phyloP scores from a whole-genome alignment of 1,140 invertebrate genomes.

The Zophobas morio region DNA sequence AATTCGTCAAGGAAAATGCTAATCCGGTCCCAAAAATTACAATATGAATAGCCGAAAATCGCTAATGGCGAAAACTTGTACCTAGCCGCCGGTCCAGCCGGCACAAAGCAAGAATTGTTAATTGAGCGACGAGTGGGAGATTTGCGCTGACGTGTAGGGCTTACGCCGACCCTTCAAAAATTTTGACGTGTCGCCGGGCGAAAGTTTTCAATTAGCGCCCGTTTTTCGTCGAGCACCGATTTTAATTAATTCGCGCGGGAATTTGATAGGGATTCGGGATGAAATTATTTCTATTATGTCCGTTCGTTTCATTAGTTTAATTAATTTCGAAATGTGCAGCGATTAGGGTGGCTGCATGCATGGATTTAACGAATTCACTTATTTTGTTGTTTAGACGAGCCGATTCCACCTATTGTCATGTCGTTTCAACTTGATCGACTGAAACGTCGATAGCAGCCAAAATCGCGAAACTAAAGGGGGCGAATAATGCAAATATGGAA shows the following conservation, averaged over 20 bases:
- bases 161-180: conserved; percentile 16
- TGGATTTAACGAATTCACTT: conserved; percentile 24
- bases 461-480: neutral
- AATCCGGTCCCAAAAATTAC: neutral
- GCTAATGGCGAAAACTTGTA: conserved; percentile 15
- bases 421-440: conserved; percentile 7
- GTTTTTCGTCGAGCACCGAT: conserved; percentile 2
- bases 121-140: conserved; percentile 36
- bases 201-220: conserved; percentile 9
- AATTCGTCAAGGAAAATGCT: neutral
- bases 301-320: conserved; percentile 19
- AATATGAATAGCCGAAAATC: neutral
- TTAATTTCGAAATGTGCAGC: conserved; percentile 16
- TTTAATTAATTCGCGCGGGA: conserved; percentile 15
- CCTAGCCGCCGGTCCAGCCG: neutral
- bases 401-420: too few relatives aligned
- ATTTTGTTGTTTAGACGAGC: neutral
- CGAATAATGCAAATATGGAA: conserved; percentile 11
- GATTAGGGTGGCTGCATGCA: neutral
- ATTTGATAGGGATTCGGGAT: neutral
- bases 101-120: conserved; percentile 4
- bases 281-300: neutral
- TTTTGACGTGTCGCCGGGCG: conserved; percentile 2
- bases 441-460: neutral
- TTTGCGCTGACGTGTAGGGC: conserved; percentile 21